Percentiles rank a stretch among this genome's conserved stretches.
Conservation (phyloP, 2,888 invertebrate genomes). For the Caenorhabditis sinica region DNA sequence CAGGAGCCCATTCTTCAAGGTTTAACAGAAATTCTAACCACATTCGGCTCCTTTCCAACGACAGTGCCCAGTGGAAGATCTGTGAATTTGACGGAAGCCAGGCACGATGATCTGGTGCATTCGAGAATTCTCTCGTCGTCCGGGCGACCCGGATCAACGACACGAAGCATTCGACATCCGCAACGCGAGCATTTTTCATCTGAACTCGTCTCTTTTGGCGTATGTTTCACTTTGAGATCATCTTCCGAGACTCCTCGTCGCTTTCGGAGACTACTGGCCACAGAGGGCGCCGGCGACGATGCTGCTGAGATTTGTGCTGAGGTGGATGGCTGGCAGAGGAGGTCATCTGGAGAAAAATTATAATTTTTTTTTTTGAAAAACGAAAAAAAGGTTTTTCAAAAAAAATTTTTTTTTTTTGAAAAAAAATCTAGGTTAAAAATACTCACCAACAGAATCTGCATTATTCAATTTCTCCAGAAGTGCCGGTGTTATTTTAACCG, state of each 20-base stretch:
- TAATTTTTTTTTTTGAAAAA: no score
- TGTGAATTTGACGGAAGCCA: conserved; percentile 50
- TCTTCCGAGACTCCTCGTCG: conserved; percentile 16
- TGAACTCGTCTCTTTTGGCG: no score
- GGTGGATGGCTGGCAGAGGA: background rate
- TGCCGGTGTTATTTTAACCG: conserved; percentile 25
- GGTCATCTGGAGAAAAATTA: background rate
- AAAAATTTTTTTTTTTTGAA: background rate
- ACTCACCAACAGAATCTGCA: conserved; percentile 22
- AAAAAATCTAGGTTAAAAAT: background rate
- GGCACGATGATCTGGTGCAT: conserved; percentile 52
- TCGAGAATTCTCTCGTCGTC: conserved; percentile 40
- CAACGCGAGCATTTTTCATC: conserved; percentile 46
- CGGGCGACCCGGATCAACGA: conserved; percentile 36
- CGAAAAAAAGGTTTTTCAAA: background rate
- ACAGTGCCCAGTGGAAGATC: conserved; percentile 52
- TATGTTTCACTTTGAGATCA: no score
- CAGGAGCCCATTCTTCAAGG: no score
- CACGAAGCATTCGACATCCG: conserved; percentile 35
- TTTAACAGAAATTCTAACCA: background rate
- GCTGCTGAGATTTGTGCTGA: background rate
- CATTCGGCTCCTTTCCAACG: conserved; percentile 40
- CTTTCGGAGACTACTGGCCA: background rate
- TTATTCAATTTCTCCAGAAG: conserved; percentile 34
- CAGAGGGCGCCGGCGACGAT: background rate